Conservation (phyloP, 2,888 invertebrate genomes). For the Uloborus plumipes region DNA sequence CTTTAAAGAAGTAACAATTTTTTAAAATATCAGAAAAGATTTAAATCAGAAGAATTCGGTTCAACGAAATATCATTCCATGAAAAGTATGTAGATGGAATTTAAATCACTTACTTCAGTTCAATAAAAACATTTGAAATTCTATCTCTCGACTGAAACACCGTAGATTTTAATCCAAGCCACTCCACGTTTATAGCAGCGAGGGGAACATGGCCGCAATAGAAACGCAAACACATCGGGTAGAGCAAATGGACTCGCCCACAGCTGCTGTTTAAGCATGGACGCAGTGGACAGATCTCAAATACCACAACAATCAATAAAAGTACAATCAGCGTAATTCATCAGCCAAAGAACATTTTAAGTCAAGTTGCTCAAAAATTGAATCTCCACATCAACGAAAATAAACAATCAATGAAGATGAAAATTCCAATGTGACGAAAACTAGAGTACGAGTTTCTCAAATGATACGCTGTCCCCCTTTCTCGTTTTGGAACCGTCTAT, state of each 20-base stretch:
- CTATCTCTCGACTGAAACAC: background rate
- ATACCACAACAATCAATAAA: slow-evolving; percentile 3
- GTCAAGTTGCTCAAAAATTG: background rate
- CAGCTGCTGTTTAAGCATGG: slow-evolving; percentile 20
- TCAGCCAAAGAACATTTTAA: background rate
- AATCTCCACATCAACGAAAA: background rate
- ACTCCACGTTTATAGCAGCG: slow-evolving; percentile 47
- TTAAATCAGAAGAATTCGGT: no score
- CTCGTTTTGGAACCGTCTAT: slow-evolving; percentile 1
- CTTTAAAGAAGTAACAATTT: no score
- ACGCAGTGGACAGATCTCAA: background rate
- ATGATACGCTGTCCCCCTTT: background rate
- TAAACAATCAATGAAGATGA: background rate
- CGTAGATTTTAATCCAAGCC: background rate
- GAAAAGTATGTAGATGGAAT: no score
- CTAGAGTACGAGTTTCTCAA: slow-evolving; percentile 14
- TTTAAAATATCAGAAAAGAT: no score
- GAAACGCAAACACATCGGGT: slow-evolving; percentile 58
- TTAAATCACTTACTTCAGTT: background rate
- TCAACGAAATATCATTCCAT: no score
- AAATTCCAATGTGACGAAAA: slow-evolving; percentile 10
- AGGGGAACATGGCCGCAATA: slow-evolving; percentile 59
- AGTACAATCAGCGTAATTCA: background rate
- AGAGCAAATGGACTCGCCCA: slow-evolving; percentile 48
- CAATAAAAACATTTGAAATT: background rate